Percentiles rank a stretch among this genome's conserved stretches.
Conservation (phyloP, 2,888 invertebrate species). For the Diarsia brunnea region DNA sequence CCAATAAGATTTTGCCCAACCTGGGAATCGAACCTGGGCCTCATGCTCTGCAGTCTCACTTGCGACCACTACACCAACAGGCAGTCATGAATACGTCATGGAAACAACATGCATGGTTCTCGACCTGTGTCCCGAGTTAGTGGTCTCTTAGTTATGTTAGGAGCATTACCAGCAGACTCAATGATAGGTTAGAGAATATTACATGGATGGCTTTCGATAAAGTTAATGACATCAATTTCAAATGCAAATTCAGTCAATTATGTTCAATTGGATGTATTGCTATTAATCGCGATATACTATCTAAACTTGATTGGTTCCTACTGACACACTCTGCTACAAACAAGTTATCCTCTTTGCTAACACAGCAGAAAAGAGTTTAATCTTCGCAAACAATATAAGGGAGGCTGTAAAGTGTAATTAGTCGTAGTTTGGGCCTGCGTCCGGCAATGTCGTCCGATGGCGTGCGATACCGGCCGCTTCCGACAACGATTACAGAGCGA, state of each 20-base stretch:
- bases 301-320: not conserved
- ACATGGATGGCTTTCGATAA: not conserved
- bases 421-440: constrained; percentile 3
- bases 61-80: no score
- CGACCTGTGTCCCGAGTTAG: not conserved
- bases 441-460: not conserved
- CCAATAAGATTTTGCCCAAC: no score
- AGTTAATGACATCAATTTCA: constrained; percentile 5
- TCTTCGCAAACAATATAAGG: not conserved
- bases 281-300: not conserved
- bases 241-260: constrained; percentile 17
- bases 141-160: not conserved
- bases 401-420: constrained; percentile 8
- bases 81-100: no score
- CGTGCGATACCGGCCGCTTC: not conserved
- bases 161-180: not conserved
- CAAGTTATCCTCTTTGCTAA: not conserved
- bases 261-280: not conserved
- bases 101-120: no score
- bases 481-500: constrained; percentile 17
- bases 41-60: no score
- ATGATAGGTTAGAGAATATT: not conserved
- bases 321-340: constrained; percentile 7
- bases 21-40: no score
- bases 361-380: not conserved